These are phyloP conservation scores for Calliopum simillimum DNA, from an alignment of 2,888 invertebrate species.

Conservation along the genomic window DNA sequence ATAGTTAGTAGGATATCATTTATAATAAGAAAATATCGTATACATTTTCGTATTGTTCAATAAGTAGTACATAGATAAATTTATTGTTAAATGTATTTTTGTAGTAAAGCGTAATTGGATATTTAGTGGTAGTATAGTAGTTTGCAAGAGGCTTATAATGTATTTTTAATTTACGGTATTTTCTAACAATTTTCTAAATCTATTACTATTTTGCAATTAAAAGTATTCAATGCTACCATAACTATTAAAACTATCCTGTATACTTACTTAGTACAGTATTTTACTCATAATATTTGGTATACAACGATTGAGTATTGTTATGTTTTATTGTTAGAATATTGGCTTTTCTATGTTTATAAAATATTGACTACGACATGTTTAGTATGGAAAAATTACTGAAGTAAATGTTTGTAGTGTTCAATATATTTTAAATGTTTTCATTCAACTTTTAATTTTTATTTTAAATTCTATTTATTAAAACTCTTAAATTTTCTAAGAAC, in stretches of 20 bases:
- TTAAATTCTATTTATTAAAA: too few species aligned
- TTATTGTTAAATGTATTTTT: conserved; percentile 11
- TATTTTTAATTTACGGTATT: background rate
- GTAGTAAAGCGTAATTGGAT: background rate
- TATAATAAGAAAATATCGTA: conserved; percentile 1
- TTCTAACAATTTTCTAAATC: background rate
- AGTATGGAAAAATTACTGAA: too few species aligned
- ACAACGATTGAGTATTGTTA: conserved; percentile 40
- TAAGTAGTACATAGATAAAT: background rate
- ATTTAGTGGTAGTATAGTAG: background rate
- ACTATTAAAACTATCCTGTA: background rate
- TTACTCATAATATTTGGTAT: conserved; percentile 32
- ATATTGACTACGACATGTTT: background rate
- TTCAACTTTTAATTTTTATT: too few species aligned
- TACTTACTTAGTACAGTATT: background rate
- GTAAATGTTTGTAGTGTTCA: too few species aligned
- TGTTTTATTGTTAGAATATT: conserved; percentile 48
- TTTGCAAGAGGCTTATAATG: background rate
- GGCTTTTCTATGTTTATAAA: conserved; percentile 41
- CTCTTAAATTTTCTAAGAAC: background rate
- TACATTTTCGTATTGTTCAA: conserved; percentile 2
- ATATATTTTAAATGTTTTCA: too few species aligned
- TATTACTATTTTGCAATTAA: background rate
- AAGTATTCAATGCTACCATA: background rate
- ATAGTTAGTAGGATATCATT: background rate